These are phyloP conservation scores for Xanthia togata DNA, from an alignment of 2,888 invertebrate species.

Conservation along the genomic window DNA sequence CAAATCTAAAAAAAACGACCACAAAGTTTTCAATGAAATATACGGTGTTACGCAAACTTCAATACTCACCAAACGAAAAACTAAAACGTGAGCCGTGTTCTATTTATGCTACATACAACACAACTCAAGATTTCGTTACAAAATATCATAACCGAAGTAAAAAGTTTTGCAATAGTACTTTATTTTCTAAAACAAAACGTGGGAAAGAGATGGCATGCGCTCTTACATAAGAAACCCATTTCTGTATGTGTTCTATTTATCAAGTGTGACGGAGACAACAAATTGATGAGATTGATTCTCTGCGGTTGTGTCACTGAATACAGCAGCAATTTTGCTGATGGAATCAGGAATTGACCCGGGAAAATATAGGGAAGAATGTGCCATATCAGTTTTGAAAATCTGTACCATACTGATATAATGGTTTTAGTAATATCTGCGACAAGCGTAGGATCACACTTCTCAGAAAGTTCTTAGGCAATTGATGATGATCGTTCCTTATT, in stretches of 20 bases:
- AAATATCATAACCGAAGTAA: conserved; percentile 63
- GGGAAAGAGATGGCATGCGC: conserved; percentile 21
- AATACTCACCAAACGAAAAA: conserved; percentile 58
- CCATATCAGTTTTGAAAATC: neutral
- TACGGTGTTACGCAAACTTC: conserved; percentile 44
- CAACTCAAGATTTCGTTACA: conserved; percentile 62
- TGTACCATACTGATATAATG: neutral
- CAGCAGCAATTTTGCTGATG: conserved; percentile 41
- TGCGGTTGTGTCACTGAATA: conserved; percentile 40
- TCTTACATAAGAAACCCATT: conserved; percentile 59
- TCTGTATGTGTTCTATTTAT: conserved; percentile 53
- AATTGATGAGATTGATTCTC: conserved; percentile 58
- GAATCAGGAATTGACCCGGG: conserved; percentile 33
- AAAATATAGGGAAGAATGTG: conserved; percentile 30
- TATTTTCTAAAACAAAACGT: conserved; percentile 54
- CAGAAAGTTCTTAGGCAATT: neutral
- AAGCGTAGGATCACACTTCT: neutral
- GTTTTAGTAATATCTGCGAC: neutral
- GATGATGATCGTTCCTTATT: neutral
- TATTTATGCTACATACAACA: conserved; percentile 65
- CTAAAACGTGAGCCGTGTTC: no score
- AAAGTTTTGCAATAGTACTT: conserved; percentile 63
- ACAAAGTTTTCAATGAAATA: conserved; percentile 42
- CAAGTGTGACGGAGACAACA: conserved; percentile 52
- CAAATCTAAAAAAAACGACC: conserved; percentile 15